phyloP scores from a whole-genome alignment of 1,140 invertebrate species.

The Dysdera silvatica region DNA sequence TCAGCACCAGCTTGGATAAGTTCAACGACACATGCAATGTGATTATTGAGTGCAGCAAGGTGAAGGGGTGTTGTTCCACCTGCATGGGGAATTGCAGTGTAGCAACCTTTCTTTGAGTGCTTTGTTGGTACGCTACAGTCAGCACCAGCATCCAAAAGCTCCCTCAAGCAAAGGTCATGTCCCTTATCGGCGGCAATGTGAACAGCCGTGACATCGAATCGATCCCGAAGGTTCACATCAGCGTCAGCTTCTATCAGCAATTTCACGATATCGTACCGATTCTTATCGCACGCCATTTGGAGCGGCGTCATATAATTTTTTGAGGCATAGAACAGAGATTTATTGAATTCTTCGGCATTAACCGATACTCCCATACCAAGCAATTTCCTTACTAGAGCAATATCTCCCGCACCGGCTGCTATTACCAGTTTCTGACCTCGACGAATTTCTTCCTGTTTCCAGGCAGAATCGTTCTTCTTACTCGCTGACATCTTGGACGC shows the following conservation, averaged over 20 bases:
- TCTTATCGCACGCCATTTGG: conserved; percentile 42
- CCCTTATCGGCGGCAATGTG: conserved; percentile 43
- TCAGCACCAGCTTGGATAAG: conserved; percentile 36
- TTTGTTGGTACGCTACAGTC: conserved; percentile 38
- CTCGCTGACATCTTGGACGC: too few species aligned
- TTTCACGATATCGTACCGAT: conserved; percentile 36
- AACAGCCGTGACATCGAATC: conserved; percentile 42
- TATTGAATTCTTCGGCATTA: conserved; percentile 40
- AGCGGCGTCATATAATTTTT: conserved; percentile 43
- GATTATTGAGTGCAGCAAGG: conserved; percentile 36
- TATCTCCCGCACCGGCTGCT: conserved; percentile 14
- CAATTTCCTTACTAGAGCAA: conserved; percentile 15
- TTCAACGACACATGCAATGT: conserved; percentile 38
- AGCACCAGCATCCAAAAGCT: conserved; percentile 39
- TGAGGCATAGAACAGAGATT: conserved; percentile 40
- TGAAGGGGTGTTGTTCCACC: conserved; percentile 26
- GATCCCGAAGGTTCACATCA: conserved; percentile 41
- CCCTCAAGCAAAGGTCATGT: conserved; percentile 35
- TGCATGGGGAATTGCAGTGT: conserved; percentile 35
- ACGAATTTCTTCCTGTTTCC: background rate
- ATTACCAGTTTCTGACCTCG: conserved; percentile 6
- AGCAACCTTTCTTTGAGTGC: conserved; percentile 37
- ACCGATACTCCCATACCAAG: conserved; percentile 36
- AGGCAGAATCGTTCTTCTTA: too few species aligned
- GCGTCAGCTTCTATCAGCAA: conserved; percentile 37